A percentile compares a stretch with the other conserved stretches of the same genome.
Evolutionary conservation across 2,888 invertebrate species (phyloP).

Genomic region (Camponotus fellah): DNA sequence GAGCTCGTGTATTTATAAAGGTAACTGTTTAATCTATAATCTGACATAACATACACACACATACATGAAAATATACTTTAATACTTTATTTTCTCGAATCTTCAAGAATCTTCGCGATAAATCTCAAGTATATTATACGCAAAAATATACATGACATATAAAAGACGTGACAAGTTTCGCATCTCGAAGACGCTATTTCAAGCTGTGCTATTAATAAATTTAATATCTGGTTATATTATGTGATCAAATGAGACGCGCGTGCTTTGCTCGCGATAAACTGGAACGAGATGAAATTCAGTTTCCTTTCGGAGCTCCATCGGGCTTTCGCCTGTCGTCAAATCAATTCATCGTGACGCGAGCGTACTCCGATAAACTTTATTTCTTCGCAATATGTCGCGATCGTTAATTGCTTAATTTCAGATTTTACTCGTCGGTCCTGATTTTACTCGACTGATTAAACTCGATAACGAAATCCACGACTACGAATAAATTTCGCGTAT

Average conservation of each 20-base stretch:
- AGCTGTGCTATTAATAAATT: constrained; percentile 15
- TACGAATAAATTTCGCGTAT: constrained; percentile 12
- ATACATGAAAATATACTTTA: not conserved
- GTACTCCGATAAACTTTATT: constrained; percentile 37
- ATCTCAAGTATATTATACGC: not conserved
- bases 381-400: constrained; percentile 20
- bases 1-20: not conserved
- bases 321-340: constrained; percentile 24
- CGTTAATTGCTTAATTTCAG: constrained; percentile 40
- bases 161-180: not conserved
- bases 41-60: too few species aligned
- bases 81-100: not conserved
- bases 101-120: not conserved
- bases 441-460: constrained; percentile 37
- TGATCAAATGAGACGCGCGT: constrained; percentile 25
- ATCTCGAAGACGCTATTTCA: constrained; percentile 3
- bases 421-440: constrained; percentile 14
- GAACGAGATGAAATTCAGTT: constrained; percentile 39
- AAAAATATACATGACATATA: not conserved
- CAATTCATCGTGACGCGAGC: constrained; percentile 9
- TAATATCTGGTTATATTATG: constrained; percentile 30
- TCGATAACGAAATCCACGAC: constrained; percentile 21
- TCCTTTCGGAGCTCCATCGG: constrained; percentile 27
- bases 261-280: constrained; percentile 16
- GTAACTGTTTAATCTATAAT: not conserved